Evolutionary conservation across 2,888 invertebrate genomes (phyloP), one percentile per base, ranked within the genome.

Genomic region (Congeria kusceri): DNA sequence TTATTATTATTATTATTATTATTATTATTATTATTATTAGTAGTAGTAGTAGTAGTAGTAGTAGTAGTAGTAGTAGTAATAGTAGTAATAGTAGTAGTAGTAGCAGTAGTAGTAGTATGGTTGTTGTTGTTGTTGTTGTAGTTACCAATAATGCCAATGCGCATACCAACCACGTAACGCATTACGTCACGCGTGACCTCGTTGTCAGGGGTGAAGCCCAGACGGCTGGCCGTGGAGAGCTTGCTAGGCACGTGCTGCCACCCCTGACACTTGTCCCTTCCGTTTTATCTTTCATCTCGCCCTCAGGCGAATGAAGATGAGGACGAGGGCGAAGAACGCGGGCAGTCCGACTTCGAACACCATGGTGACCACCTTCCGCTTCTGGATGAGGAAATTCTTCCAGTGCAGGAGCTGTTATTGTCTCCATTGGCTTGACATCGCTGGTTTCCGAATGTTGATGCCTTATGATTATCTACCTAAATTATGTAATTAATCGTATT

Each of bases 371-470:
- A 95, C 95, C 92, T 96, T 96, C 79, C 96, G 94, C 94, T 95
- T 96, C 94, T 97, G 96, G 57, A 97, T 95, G 3, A 96, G 93
- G 94, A 96, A 96, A 93, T 97, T 97, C 94, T 97, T 97, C 97
- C 97, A 97, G 93, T 96, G 95, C 75, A 97, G 94, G 80, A 97
- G 94, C 18, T 94, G 92, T 90, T 97, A 96, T 85, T 94, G 91
- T 57, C 44, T 61, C n/a, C 68, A 61, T 59, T 70, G 74, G n/a
- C 27, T 53, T 44, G 65, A 69, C 83, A 83, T 83, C 11, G 39
- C 39, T 39, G 3, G 39, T 15, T 39, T 1, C 9, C 13, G 9
- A 15, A 11, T 39, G 39, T 39, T 39, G n/a, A n/a, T n/a, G n/a
- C n/a, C n/a, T n/a, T n/a, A n/a, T n/a, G n/a, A n/a, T n/a, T n/a